Evolutionary conservation across 2,888 invertebrate genomes (phyloP), one percentile per base, ranked within the genome.

Genomic region (Apocheima hispidaria): DNA sequence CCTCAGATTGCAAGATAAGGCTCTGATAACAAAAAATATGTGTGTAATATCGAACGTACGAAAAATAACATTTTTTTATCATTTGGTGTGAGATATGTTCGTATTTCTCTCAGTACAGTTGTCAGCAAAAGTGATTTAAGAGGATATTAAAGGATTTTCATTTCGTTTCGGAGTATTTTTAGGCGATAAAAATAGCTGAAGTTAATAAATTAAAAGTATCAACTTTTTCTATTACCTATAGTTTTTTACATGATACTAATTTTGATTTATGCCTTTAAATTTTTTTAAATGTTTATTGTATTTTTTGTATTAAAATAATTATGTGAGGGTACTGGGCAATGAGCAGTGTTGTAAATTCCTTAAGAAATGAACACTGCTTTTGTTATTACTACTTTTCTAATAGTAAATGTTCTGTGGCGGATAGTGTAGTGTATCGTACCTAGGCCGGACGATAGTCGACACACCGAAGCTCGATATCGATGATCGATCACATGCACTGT

Each of bases 401-500:
- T 33, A 33, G 1, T 38, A 16, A 14, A 12, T n/a, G 12, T 41
- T 21, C 21, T 3, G 44, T 26, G 10, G 16, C 9, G 9, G 9
- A 16, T 26, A 14, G 14, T 3, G 21, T n/a, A 23, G 9, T 66
- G 64, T 66, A 23, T 33, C 55, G 53, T 58, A 35, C 50, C 40
- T 48, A n/a, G 38, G n/a, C 10, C 43, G 23, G n/a, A 30, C 44
- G 60, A 55, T 51, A 50, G 43, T 51, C 30, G 38, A 36, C 50
- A 33, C 48, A 43, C 35, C 60, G 23, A 21, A 16, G 41, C 23
- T 66, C 75, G 75, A 74, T 79, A 78, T 73, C 73, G 73, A 70
- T 88, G 88, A 90, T 89, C 86, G 90, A 91, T 89, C 85, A 81
- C 77, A 65, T 65, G 61, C 63, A 70, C 75, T 82, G 83, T 87